Base-by-base conservation (phyloP, 2,113 vertebrate species). In the Trematomus loennbergii region DNA sequence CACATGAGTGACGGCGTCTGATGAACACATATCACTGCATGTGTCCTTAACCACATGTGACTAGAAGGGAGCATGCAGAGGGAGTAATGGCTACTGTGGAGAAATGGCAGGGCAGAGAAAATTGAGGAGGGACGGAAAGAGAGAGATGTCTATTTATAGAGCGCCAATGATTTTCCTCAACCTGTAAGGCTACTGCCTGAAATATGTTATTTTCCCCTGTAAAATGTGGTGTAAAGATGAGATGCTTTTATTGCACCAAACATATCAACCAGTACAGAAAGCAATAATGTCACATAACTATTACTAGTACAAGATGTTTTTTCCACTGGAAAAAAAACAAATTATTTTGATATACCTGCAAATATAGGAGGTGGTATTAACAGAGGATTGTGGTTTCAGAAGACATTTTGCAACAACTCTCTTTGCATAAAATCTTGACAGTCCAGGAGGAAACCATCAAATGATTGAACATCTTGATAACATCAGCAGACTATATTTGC, bases 101-200 rank as follows among this genome's bases (percentile, higher is more conserved):
- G 72, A 88, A 76, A 70, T 11, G 58, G 70, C 58, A 55, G 64
- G 63, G 62, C 68, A 80, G 40, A 18, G 79, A 79, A 77, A 88
- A 78, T 82, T 7, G 7, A 55, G 63, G 36, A 74, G 71, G 78
- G 48, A 76, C 43, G 22, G 61, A 76, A 62, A 78, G n/a, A 58
- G 69, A 83, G 59, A 52, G 55, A 64, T n/a, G 66, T 69, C 83
- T 91, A 86, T 91, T 91, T 87, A 90, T 91, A 87, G 88, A 65
- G 70, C 49, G 53, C 25, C 79, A 82, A 80, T 78, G 87, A 85
- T 89, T 91, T 92, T 85, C 63, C 60, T 85, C 81, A 72, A 88
- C 87, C 89, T 89, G 87, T 84, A 75, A 78, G 68, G 69, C 89
- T 78, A 13, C 85, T 45, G 81, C 79, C 73, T 86, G 53, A 88